These are phyloP conservation scores for Vireo griseus DNA, from an alignment of 2,797 vertebrate species.

Conservation along the genomic window DNA sequence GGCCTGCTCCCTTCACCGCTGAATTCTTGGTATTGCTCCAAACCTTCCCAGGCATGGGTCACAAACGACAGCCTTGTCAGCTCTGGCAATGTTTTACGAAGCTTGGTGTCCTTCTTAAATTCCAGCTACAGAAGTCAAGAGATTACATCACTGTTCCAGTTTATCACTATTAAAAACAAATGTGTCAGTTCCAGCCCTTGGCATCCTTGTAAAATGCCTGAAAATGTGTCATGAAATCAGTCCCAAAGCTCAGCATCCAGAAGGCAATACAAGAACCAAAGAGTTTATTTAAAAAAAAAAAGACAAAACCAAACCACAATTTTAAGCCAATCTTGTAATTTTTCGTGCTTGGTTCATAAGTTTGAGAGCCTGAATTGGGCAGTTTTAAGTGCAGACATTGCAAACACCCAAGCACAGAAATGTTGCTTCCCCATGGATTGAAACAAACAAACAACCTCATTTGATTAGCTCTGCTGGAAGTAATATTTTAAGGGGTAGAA, in stretches of 20 bases:
- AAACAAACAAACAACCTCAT: conserved; percentile 39
- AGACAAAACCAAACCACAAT: not conserved
- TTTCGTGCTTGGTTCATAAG: not conserved
- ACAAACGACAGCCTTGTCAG: not conserved
- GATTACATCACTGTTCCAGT: not conserved
- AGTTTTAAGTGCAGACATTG: not conserved
- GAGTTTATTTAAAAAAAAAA: not conserved
- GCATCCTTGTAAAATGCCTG: not conserved
- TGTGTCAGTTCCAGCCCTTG: not conserved
- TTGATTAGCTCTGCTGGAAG: conserved; percentile 65
- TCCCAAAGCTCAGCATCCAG: not conserved
- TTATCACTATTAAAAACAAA: conserved; percentile 27
- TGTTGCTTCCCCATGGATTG: not conserved
- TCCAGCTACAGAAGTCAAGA: not conserved
- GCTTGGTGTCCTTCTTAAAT: not conserved
- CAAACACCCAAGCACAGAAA: not conserved
- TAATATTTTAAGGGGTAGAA: conserved; percentile 52
- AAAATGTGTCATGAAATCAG: not conserved
- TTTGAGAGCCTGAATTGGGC: not conserved
- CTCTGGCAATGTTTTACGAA: not conserved
- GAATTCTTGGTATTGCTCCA: not conserved
- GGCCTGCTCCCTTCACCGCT: not conserved
- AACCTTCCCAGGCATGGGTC: not conserved
- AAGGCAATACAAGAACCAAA: not conserved
- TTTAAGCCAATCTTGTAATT: not conserved